Evolutionary conservation across 2,113 vertebrate genomes (phyloP), one percentile per base, ranked within the genome.

Genomic region (Salvator merianae): DNA sequence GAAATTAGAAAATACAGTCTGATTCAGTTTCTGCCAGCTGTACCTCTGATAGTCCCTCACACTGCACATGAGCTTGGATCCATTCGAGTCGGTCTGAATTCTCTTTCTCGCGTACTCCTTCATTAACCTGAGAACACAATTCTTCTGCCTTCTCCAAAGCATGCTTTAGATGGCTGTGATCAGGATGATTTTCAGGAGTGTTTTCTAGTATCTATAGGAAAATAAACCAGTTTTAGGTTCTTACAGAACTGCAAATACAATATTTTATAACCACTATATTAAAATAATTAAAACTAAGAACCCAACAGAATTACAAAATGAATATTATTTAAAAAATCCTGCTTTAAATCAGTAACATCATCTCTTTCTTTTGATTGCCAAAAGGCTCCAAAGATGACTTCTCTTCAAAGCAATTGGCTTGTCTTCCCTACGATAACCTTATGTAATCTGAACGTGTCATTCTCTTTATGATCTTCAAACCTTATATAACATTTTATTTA

Each of bases 81-180:
- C 99, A 99, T 95, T 99, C 99, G 91, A 99, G 96, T 40, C 98
- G 95, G 91, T 99, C 99, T 0, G 99, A 99, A 95, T 99, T 99
- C 88, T 99, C 99, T 95, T 99, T 99, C 94, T 99, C 99, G 0
- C 99, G 93, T 66, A 99, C 99, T 0, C 98, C 99, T 92, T 99
- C 99, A 5, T 99, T 99, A 89, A 99, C 99, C 95, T 99, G 99
- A 2, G 98, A 99, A 84, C 99, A 99, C 50, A 99, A 95, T 91
- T 99, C 99, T 93, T 99, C 99, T 0, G 98, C 98, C 89, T 99
- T 99, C 92, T 99, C 98, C 95, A 99, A 96, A 28, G 99, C 99
- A 2, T 98, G 98, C 75, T 96, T 97, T 96, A 99, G 89, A 90
- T 99, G 99, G 88, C 97, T 99, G 95, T 99, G 96, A 94, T 99